phyloP scores from a whole-genome alignment of 2,888 invertebrate species.

The Thumatha senex region DNA sequence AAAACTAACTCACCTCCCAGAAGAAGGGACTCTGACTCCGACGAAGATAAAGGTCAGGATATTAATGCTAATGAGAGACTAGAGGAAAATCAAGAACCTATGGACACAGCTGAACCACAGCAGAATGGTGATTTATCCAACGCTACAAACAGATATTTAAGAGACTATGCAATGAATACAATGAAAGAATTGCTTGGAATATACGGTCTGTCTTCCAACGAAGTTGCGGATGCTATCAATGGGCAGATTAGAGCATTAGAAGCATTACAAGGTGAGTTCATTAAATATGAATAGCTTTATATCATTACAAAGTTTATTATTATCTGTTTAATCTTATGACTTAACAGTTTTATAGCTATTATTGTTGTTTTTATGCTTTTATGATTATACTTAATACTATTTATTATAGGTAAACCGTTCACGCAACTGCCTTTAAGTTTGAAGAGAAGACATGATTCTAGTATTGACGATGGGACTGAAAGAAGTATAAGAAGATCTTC shows the following conservation, averaged over 20 bases:
- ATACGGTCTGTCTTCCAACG: conserved; percentile 88
- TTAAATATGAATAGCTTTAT: conserved; percentile 19
- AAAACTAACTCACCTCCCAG: conserved; percentile 80
- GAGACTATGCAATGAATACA: conserved; percentile 91
- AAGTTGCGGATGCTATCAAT: conserved; percentile 87
- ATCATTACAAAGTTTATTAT: conserved; percentile 23
- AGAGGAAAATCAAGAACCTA: conserved; percentile 60
- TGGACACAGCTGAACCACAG: conserved; percentile 57
- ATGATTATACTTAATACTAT: conserved; percentile 16
- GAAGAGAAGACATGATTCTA: conserved; percentile 73
- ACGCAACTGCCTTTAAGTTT: conserved; percentile 72
- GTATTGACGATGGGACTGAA: conserved; percentile 64
- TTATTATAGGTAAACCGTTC: conserved; percentile 67
- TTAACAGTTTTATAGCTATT: conserved; percentile 10
- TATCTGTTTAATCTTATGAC: conserved; percentile 24
- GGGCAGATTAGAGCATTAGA: conserved; percentile 87
- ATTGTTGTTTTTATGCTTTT: conserved; percentile 4
- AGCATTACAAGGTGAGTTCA: conserved; percentile 86
- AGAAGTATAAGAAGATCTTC: conserved; percentile 70
- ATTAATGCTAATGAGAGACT: conserved; percentile 76
- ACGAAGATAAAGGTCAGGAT: conserved; percentile 78
- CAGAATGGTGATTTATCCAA: conserved; percentile 73
- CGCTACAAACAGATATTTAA: conserved; percentile 85
- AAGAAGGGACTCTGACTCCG: conserved; percentile 79
- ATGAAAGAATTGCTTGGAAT: conserved; percentile 91